Evolutionary conservation across 2,888 invertebrate genomes (phyloP).

Genomic region (Acheta domesticus): DNA sequence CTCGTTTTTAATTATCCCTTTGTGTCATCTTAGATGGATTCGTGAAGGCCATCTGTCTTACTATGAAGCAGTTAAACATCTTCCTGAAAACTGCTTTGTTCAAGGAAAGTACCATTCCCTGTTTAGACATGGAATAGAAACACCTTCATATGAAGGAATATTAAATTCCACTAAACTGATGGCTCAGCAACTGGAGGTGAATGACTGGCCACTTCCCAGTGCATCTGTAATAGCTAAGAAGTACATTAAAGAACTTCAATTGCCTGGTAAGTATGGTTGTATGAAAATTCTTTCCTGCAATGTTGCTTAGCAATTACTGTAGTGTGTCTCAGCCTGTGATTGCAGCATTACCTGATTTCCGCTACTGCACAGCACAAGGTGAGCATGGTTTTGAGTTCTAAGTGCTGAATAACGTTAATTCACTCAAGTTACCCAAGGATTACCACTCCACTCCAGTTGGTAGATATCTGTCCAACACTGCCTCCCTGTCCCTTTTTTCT

Average conservation of each 20-base stretch:
- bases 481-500: too few relatives aligned
- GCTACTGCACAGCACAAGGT: too few relatives aligned
- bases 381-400: too few relatives aligned
- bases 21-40: constrained; percentile 38
- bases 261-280: constrained; percentile 45
- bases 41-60: constrained; percentile 41
- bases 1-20: too few relatives aligned
- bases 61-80: constrained; percentile 38
- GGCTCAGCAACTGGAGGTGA: constrained; percentile 44
- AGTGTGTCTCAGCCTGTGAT: not conserved
- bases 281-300: constrained; percentile 19
- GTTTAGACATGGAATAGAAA: constrained; percentile 36
- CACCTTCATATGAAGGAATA: constrained; percentile 37
- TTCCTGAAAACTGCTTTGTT: constrained; percentile 35
- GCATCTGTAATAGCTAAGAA: constrained; percentile 43
- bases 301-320: not conserved
- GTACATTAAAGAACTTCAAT: constrained; percentile 48
- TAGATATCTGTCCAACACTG: too few relatives aligned
- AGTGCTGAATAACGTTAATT: too few relatives aligned
- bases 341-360: too few relatives aligned
- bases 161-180: constrained; percentile 41
- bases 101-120: constrained; percentile 39
- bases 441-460: too few relatives aligned
- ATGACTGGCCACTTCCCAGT: constrained; percentile 44
- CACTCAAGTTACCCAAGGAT: too few relatives aligned